These are phyloP conservation scores for Anas flavirostris DNA, from an alignment of 2,797 vertebrate genomes.

Conservation along the genomic window DNA sequence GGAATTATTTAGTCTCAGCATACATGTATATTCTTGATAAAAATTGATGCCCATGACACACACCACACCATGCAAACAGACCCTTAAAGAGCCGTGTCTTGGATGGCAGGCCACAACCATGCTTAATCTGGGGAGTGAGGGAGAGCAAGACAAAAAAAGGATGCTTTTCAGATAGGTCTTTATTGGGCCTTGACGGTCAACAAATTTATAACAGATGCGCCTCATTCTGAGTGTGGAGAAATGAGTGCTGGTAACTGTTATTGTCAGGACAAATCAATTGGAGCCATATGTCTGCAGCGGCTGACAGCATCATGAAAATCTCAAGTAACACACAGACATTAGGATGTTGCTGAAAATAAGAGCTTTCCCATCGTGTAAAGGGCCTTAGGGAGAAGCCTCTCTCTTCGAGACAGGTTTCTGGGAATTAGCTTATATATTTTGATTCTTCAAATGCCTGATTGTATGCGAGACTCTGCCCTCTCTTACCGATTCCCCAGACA, in stretches of 20 bases:
- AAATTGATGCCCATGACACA: not conserved
- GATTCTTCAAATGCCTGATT: conserved; percentile 3
- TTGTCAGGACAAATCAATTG: conserved; percentile 75
- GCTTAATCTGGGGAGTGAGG: not conserved
- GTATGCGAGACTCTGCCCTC: not conserved
- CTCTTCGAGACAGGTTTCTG: not conserved
- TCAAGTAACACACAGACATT: conserved; percentile 23
- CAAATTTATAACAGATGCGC: conserved; percentile 82
- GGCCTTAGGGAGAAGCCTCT: conserved; percentile 28
- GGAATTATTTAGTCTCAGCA: not conserved
- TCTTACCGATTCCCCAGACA: not conserved
- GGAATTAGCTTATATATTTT: conserved; percentile 32
- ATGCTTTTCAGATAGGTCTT: conserved; percentile 71
- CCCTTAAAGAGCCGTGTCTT: conserved; percentile 11
- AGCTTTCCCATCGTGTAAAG: conserved; percentile 15
- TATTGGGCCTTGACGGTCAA: conserved; percentile 84
- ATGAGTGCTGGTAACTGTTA: conserved; percentile 66
- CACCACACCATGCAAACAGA: not conserved
- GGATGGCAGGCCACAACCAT: not conserved
- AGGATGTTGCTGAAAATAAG: conserved; percentile 49
- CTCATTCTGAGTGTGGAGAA: conserved; percentile 72
- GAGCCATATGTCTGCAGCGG: conserved; percentile 63
- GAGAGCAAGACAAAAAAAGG: conserved; percentile 5
- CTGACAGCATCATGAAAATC: conserved; percentile 60
- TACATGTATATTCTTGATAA: not conserved